phyloP scores from a whole-genome alignment of 2,888 invertebrate species.

The Agriopis leucophaearia region DNA sequence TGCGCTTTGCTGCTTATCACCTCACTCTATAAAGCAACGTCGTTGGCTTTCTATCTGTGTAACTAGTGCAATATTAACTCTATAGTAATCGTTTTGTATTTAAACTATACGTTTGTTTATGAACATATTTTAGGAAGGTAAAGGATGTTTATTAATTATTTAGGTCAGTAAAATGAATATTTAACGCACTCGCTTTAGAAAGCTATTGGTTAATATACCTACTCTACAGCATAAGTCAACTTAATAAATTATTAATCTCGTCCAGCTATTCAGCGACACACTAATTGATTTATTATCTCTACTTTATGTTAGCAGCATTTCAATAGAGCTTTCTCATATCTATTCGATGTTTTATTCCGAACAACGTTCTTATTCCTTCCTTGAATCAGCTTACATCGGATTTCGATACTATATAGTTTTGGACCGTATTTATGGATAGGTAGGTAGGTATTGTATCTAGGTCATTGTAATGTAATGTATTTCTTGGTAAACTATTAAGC shows the following conservation, averaged over 20 bases:
- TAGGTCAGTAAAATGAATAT: constrained; percentile 6
- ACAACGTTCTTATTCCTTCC: constrained; percentile 25
- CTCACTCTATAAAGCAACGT: background rate
- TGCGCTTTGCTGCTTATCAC: constrained; percentile 38
- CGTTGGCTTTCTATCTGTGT: too few relatives aligned
- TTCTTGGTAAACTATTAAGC: constrained; percentile 6
- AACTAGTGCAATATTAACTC: too few relatives aligned
- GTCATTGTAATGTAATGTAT: constrained; percentile 1
- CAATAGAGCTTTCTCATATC: constrained; percentile 1
- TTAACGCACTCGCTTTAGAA: background rate
- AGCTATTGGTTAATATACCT: background rate
- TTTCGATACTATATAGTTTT: constrained; percentile 28
- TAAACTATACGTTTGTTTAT: too few relatives aligned
- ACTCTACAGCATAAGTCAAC: background rate
- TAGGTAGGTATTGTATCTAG: constrained; percentile 16
- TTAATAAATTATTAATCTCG: background rate
- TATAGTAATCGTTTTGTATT: too few relatives aligned
- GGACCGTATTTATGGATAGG: constrained; percentile 22
- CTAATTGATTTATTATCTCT: constrained; percentile 3
- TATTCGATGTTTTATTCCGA: constrained; percentile 8
- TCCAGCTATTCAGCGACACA: background rate
- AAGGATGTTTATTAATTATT: background rate
- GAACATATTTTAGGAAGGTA: background rate
- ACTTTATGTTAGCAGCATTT: background rate
- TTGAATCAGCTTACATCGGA: constrained; percentile 25